phyloP scores from a whole-genome alignment of 1,140 invertebrate genomes.

The Caenorhabditis latens region DNA sequence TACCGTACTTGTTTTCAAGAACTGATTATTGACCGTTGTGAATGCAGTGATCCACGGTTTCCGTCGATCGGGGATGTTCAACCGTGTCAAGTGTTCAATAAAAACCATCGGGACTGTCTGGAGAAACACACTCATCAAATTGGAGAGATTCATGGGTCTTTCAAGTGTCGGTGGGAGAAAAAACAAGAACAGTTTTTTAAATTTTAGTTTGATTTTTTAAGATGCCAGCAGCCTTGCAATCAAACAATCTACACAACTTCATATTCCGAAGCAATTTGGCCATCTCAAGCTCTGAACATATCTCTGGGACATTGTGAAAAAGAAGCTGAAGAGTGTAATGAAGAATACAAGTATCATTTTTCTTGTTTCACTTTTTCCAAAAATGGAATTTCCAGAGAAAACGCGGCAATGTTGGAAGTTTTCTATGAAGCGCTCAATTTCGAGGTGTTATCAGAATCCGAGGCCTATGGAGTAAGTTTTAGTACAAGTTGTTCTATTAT shows the following conservation, averaged over 20 bases:
- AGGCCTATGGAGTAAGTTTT: conserved; percentile 72
- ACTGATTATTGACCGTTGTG: conserved; percentile 68
- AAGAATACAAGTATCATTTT: conserved; percentile 68
- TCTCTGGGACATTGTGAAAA: conserved; percentile 68
- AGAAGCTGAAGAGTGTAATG: conserved; percentile 68
- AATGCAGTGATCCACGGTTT: conserved; percentile 72
- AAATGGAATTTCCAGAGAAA: conserved; percentile 67
- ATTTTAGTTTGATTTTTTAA: background rate
- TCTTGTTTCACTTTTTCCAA: background rate
- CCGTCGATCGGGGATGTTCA: conserved; percentile 64
- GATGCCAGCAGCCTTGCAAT: conserved; percentile 72
- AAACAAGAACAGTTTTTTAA: too few relatives aligned
- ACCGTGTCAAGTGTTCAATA: conserved; percentile 71
- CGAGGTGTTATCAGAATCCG: conserved; percentile 70
- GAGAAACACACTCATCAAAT: conserved; percentile 67
- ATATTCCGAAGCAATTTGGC: conserved; percentile 74
- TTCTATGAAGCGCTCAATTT: conserved; percentile 74
- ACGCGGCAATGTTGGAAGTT: conserved; percentile 73
- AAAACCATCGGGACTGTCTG: conserved; percentile 67
- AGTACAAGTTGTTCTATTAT: background rate
- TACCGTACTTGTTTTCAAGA: conserved; percentile 74
- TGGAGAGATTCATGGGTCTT: conserved; percentile 67
- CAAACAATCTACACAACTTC: conserved; percentile 72
- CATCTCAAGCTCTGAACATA: conserved; percentile 73
- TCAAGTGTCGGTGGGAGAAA: conserved; percentile 62